These are phyloP conservation scores for Pluvialis apricaria DNA, from an alignment of 2,113 vertebrate species.

Conservation along the genomic window DNA sequence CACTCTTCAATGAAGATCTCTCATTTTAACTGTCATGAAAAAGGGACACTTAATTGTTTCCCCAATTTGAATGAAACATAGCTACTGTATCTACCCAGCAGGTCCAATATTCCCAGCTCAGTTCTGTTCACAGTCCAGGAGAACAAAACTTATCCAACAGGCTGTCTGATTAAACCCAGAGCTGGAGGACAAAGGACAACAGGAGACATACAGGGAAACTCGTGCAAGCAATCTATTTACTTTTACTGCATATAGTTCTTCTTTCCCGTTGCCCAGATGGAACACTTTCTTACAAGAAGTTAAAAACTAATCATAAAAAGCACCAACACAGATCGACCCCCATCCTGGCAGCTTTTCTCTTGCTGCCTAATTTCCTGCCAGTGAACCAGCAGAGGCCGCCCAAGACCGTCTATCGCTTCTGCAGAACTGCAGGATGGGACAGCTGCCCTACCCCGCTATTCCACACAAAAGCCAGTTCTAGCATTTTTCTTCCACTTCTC, in stretches of 20 bases:
- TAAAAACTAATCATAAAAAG: accelerated
- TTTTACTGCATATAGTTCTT: neutral
- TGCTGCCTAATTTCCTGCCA: neutral
- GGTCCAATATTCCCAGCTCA: neutral
- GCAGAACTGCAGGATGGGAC: neutral
- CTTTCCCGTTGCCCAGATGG: neutral
- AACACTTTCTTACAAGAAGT: neutral
- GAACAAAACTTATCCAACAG: neutral
- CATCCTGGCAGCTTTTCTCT: neutral
- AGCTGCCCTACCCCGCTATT: accelerated
- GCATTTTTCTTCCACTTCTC: neutral
- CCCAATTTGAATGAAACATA: neutral
- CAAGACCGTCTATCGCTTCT: neutral
- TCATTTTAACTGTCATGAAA: neutral
- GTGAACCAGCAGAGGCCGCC: slow-evolving; percentile 2
- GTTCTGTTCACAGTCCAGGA: neutral
- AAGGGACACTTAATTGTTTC: neutral
- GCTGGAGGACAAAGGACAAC: neutral
- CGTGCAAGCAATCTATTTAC: accelerated
- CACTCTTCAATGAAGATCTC: neutral
- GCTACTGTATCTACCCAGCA: neutral
- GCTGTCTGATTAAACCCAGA: neutral
- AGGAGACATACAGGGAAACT: neutral
- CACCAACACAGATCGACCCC: accelerated
- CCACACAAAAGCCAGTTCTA: neutral